Evolutionary conservation across 2,113 vertebrate genomes (phyloP), one percentile per base, ranked within the genome.

Genomic region (Guaruba guarouba): DNA sequence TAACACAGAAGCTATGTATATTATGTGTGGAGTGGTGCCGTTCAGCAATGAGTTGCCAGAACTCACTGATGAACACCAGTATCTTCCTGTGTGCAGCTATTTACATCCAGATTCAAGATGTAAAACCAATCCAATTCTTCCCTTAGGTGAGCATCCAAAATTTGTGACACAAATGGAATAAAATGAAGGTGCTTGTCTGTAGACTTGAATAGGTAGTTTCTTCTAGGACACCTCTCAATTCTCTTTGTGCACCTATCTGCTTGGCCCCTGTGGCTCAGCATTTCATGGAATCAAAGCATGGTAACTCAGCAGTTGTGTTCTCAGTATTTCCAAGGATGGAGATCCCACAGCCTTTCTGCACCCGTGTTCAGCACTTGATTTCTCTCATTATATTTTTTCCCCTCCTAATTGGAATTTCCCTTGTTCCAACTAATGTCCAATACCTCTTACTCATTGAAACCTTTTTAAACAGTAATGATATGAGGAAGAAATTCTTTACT

Each of bases 1-100:
- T 4, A 28, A 9, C 33, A 28, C 5, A 33, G 39, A 16, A 59
- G 55, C 29, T 46, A 2, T 1, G 0, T 44, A 9, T 46, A 1
- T 9, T 35, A 35, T 3, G 31, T 12, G 44, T 41, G 69, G 64
- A n/a, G 24, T 0, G 6, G 6, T n/a, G 35, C 69, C 22, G 4
- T 41, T 46, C 52, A 51, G 54, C 55, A 28, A 2, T n/a, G 22
- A 6, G 39, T 55, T 82, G 37, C 41, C 48, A 24, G 62, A 57
- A 24, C 63, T 79, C 43, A 6, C 28, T 10, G 54, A 17, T 13
- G 37, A 57, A 22, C 25, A 22, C 39, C 12, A 1, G 17, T 29
- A 24, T 43, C 39, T 29, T 66, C 29, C 23, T 11, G 11, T 20
- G 18, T 17, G 51, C 37, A 7, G 49, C 25, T 70, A 24, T 23